phyloP scores from a whole-genome alignment of 2,113 vertebrate species.

The Chloroceryle aenea region DNA sequence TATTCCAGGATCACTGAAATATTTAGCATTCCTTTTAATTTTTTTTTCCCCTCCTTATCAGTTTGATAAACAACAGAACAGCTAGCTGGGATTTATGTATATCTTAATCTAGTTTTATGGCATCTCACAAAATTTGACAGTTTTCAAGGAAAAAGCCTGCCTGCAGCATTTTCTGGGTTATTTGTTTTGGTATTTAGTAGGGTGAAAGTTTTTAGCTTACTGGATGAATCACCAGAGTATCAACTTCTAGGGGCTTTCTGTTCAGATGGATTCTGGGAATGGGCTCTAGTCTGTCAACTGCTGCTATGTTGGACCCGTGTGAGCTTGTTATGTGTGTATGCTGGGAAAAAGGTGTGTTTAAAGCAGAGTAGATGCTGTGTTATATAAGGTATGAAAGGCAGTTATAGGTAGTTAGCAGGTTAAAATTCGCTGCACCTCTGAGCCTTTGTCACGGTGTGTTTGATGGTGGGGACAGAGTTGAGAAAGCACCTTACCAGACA shows the following conservation, averaged over 20 bases:
- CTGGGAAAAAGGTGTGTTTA: neutral
- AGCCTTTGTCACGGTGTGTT: neutral
- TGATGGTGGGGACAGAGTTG: neutral
- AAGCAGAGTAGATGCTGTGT: neutral
- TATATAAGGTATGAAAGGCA: neutral
- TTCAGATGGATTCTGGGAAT: neutral
- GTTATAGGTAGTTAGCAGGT: neutral
- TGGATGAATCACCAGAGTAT: neutral
- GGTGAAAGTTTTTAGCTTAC: neutral
- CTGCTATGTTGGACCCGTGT: neutral
- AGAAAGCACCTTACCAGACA: accelerated
- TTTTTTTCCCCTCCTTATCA: neutral
- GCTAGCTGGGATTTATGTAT: neutral
- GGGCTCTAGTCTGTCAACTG: neutral
- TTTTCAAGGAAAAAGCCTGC: neutral
- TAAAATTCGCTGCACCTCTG: neutral
- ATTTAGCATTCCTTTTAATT: neutral
- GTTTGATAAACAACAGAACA: neutral
- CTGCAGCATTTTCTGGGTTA: neutral
- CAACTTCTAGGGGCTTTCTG: neutral
- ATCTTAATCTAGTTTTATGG: neutral
- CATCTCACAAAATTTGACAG: neutral
- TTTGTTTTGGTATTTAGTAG: neutral
- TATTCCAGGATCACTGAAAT: neutral
- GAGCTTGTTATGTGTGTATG: neutral